Percentiles rank a stretch among this genome's conserved stretches.
These are phyloP conservation scores for Neodiprion pinetum DNA, from an alignment of 1,140 invertebrate genomes.

Conservation along the genomic window DNA sequence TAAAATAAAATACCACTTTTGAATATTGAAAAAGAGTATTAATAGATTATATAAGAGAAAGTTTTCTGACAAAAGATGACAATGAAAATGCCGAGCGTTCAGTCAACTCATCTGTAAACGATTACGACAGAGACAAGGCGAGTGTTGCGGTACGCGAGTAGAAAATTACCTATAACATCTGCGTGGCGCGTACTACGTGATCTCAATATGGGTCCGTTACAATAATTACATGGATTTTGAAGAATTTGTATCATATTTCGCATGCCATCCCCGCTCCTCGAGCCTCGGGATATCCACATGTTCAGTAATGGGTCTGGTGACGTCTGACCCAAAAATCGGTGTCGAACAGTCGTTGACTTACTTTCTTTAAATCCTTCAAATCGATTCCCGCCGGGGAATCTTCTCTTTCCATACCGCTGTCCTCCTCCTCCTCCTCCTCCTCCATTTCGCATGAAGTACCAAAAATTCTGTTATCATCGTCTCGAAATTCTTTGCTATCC, in stretches of 20 bases:
- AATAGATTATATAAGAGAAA: background rate
- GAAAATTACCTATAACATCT: background rate
- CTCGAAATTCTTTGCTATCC: background rate
- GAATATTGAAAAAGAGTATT: background rate
- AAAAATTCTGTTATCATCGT: background rate
- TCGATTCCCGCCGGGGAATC: conserved; percentile 50
- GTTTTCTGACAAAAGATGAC: background rate
- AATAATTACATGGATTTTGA: background rate
- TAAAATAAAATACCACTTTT: background rate
- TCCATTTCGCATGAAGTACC: conserved; percentile 28
- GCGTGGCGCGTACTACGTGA: background rate
- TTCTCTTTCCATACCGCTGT: conserved; percentile 57
- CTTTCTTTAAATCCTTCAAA: conserved; percentile 54
- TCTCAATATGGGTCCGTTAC: background rate
- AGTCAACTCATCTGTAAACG: no score
- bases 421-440: conserved; percentile 46
- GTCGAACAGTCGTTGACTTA: conserved; percentile 32
- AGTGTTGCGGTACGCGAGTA: background rate
- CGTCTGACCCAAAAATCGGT: background rate
- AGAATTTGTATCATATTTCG: background rate
- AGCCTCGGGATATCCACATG: background rate
- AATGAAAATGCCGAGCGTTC: no score
- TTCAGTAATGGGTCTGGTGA: background rate
- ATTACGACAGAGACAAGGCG: no score
- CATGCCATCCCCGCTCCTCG: background rate